phyloP scores from a whole-genome alignment of 2,888 invertebrate genomes.

The Hydraecia micacea region DNA sequence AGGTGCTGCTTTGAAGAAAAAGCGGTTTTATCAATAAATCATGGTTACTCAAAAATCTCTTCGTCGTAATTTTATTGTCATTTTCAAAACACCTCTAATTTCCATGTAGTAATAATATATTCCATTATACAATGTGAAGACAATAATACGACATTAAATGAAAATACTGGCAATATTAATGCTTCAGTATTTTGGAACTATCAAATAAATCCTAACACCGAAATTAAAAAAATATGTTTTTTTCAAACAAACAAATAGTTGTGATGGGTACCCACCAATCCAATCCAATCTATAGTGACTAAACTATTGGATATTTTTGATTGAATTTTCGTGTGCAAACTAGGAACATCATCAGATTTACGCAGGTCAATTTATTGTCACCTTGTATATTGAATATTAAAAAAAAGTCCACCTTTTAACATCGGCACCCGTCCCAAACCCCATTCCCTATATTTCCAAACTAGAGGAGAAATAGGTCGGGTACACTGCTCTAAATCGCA shows the following conservation, averaged over 20 bases:
- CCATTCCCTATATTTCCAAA: constrained; percentile 38
- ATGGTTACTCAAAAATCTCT: neutral
- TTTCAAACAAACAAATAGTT: no score
- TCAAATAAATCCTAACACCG: no score
- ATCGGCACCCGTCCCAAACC: constrained; percentile 11
- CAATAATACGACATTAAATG: neutral
- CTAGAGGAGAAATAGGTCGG: constrained; percentile 63
- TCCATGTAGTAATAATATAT: neutral
- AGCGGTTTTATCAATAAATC: neutral
- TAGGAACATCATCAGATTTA: neutral
- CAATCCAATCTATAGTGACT: no score
- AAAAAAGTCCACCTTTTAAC: neutral
- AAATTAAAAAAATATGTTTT: no score
- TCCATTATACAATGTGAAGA: neutral
- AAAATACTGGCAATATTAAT: neutral
- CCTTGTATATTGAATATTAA: neutral
- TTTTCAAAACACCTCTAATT: neutral
- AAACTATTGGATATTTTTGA: neutral
- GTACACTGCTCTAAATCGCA: constrained; percentile 65
- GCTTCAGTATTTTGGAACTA: no score
- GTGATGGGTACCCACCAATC: neutral
- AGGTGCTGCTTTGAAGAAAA: neutral
- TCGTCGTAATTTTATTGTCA: neutral
- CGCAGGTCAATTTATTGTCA: neutral
- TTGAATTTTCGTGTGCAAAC: neutral